These are phyloP conservation scores for Hetaerina americana DNA, from an alignment of 1,140 invertebrate species.

Conservation along the genomic window DNA sequence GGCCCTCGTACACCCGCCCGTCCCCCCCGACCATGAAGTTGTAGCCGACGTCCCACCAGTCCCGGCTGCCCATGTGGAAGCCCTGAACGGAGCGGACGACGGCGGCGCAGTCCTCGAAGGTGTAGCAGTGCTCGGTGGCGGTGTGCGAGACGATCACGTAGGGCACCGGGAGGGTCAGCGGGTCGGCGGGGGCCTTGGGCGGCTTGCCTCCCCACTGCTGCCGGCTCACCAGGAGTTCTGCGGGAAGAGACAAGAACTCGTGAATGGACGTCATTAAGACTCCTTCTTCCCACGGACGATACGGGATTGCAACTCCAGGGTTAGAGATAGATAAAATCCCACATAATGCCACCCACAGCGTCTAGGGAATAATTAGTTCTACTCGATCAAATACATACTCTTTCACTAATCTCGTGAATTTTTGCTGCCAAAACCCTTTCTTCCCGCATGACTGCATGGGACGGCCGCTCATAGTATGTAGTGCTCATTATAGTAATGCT, in stretches of 20 bases:
- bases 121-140: constrained; percentile 19
- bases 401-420: no score
- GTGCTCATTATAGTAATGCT: no score
- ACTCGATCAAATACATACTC: no score
- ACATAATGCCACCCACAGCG: no score
- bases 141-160: constrained; percentile 28
- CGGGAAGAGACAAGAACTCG: background rate
- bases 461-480: no score
- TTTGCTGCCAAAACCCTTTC: no score
- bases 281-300: no score
- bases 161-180: constrained; percentile 20
- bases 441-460: no score
- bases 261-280: no score
- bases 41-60: constrained; percentile 53
- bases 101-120: constrained; percentile 18
- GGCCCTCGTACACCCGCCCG: constrained; percentile 56
- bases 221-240: constrained; percentile 7
- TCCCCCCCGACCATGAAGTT: constrained; percentile 70
- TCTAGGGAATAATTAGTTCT: no score
- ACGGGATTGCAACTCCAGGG: no score
- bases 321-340: no score
- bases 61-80: constrained; percentile 54
- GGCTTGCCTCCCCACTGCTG: constrained; percentile 16
- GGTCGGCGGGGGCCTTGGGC: constrained; percentile 4
- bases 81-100: constrained; percentile 46